phyloP scores from a whole-genome alignment of 2,797 vertebrate genomes.

The Silurus lanzhouensis region DNA sequence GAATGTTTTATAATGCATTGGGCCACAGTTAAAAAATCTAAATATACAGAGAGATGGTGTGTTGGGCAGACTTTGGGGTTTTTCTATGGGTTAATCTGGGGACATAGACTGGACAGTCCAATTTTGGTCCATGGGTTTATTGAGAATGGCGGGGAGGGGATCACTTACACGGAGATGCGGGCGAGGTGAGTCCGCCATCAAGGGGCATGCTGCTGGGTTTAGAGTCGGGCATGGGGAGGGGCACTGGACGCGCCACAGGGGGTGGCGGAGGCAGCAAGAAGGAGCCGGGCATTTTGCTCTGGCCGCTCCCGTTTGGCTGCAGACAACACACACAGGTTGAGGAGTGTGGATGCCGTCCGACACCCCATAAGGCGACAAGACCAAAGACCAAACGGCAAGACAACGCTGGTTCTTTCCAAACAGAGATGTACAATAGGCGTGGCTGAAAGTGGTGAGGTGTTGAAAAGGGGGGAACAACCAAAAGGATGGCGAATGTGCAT shows the following conservation, averaged over 20 bases:
- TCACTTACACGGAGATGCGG: constrained; percentile 86
- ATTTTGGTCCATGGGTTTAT: constrained; percentile 56
- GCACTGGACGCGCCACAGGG: constrained; percentile 85
- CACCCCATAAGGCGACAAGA: constrained; percentile 53
- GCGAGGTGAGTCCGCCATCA: constrained; percentile 81
- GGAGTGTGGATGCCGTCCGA: constrained; percentile 59
- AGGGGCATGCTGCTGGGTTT: constrained; percentile 70
- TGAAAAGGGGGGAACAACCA: constrained; percentile 64
- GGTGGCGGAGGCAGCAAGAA: constrained; percentile 85
- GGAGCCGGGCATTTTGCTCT: constrained; percentile 85
- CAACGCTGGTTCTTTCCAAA: constrained; percentile 42
- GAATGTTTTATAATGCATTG: constrained; percentile 5
- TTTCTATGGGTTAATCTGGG: constrained; percentile 8
- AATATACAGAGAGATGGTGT: constrained; percentile 28
- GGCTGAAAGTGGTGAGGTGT: constrained; percentile 63
- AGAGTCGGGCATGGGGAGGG: constrained; percentile 86
- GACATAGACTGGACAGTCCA: constrained; percentile 37
- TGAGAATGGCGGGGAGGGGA: constrained; percentile 59
- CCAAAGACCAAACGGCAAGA: constrained; percentile 46
- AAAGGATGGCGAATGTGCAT: constrained; percentile 74
- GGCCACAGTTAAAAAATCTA: constrained; percentile 14
- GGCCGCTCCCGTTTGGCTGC: constrained; percentile 83
- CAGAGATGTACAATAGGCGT: constrained; percentile 61
- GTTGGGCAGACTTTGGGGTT: constrained; percentile 16
- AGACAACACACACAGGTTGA: constrained; percentile 85